Conservation (phyloP, 2,888 invertebrate genomes). For the Harpagoxenus sublaevis region DNA sequence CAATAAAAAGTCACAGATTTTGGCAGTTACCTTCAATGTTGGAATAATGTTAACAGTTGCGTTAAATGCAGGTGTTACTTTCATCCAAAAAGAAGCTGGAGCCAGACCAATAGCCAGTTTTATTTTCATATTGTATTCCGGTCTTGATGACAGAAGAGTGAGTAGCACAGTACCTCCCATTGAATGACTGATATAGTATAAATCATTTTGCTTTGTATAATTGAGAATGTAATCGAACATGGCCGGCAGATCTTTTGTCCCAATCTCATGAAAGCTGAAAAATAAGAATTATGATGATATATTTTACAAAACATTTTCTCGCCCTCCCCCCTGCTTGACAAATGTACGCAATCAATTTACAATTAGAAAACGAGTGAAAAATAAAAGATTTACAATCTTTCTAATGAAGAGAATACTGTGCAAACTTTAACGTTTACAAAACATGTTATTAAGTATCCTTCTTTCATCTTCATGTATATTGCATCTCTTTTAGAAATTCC, state of each 20-base stretch:
- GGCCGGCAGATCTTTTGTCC: conserved; percentile 17
- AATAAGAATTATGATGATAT: background rate
- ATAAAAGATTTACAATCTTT: background rate
- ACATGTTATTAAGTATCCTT: background rate
- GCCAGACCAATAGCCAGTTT: conserved; percentile 13
- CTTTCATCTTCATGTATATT: background rate
- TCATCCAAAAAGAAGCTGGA: conserved; percentile 17
- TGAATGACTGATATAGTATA: conserved; percentile 26
- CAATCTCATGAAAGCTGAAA: conserved; percentile 44
- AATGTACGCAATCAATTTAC: background rate
- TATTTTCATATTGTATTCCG: conserved; percentile 42
- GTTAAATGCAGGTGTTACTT: background rate
- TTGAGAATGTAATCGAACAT: conserved; percentile 22
- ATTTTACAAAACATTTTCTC: background rate
- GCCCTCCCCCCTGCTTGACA: background rate
- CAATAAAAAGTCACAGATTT: background rate
- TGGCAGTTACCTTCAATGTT: background rate
- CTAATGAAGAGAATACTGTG: background rate
- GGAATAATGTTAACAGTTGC: background rate
- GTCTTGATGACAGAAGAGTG: conserved; percentile 20
- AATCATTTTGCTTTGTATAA: conserved; percentile 12
- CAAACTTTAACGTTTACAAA: background rate
- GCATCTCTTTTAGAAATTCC: background rate
- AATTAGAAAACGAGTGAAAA: background rate
- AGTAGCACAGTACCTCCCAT: conserved; percentile 21